Percentiles rank a stretch among this genome's conserved stretches.
phyloP scores from a whole-genome alignment of 2,113 vertebrate genomes.

The Aramus guarauna region DNA sequence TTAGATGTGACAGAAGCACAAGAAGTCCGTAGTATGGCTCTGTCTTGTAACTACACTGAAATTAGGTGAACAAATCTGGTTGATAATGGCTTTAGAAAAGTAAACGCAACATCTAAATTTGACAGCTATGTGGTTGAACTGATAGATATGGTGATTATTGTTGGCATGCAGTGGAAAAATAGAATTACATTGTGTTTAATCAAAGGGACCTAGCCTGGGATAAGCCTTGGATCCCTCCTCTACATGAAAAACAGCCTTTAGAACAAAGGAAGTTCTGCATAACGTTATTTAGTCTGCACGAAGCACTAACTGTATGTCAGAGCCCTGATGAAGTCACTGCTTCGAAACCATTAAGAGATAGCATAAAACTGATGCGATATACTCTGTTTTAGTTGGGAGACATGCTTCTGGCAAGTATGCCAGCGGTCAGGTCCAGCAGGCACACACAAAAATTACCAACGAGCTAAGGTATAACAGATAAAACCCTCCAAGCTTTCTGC shows the following conservation, averaged over 20 bases:
- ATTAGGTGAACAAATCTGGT: slow-evolving; percentile 24
- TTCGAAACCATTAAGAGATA: slow-evolving; percentile 25
- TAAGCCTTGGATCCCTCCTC: slow-evolving; percentile 29
- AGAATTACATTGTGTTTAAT: slow-evolving; percentile 54
- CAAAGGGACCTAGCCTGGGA: background rate
- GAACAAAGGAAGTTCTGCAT: slow-evolving; percentile 60
- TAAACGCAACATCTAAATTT: slow-evolving; percentile 30
- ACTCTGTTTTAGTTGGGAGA: background rate
- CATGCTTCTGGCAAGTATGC: background rate
- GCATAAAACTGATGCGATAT: background rate
- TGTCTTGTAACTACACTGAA: slow-evolving; percentile 8
- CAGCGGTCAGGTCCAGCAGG: background rate
- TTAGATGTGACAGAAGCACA: background rate
- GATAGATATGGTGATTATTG: slow-evolving; percentile 41
- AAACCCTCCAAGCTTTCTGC: background rate
- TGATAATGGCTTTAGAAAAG: slow-evolving; percentile 35
- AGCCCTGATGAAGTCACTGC: slow-evolving; percentile 40
- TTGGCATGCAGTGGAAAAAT: slow-evolving; percentile 35
- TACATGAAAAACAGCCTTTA: slow-evolving; percentile 26
- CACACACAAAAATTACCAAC: background rate
- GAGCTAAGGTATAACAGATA: background rate
- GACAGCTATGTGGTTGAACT: slow-evolving; percentile 13
- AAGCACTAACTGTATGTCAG: slow-evolving; percentile 39
- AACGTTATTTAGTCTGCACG: slow-evolving; percentile 54
- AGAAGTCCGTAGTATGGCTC: background rate